phyloP scores from a whole-genome alignment of 2,113 vertebrate genomes.

The Mirounga angustirostris region DNA sequence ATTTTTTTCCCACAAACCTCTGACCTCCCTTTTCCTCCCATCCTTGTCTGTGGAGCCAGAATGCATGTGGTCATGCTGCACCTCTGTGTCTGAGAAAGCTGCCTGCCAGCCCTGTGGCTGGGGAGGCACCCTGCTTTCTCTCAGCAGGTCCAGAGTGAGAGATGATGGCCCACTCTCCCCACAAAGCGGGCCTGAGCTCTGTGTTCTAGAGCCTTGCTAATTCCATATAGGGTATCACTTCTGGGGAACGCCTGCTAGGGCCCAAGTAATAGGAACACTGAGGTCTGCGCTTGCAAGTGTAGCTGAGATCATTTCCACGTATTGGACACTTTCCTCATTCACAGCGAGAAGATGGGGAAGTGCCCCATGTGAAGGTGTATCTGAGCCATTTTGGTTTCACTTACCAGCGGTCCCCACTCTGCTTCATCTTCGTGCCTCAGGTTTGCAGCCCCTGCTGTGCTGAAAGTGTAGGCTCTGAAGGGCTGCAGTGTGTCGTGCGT shows the following conservation, averaged over 20 bases:
- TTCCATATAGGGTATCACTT: not conserved
- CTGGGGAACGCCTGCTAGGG: not conserved
- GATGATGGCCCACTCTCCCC: not conserved
- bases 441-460: not conserved
- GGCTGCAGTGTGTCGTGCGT: rapidly evolving
- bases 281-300: not conserved
- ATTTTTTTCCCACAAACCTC: not conserved
- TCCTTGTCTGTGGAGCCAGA: not conserved
- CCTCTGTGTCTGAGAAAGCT: not conserved
- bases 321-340: not conserved
- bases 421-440: not conserved
- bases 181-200: not conserved
- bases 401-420: not conserved
- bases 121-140: not conserved
- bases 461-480: not conserved
- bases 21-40: conserved; percentile 65
- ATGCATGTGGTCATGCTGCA: not conserved
- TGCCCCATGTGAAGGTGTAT: not conserved
- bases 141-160: not conserved
- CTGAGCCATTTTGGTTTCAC: not conserved
- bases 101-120: not conserved
- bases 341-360: not conserved
- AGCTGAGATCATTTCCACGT: not conserved
- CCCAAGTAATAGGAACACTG: not conserved
- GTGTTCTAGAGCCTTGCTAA: no score